Evolutionary conservation across 2,113 vertebrate genomes (phyloP), one percentile per base, ranked within the genome.

Genomic region (Chloropsis cyanopogon): DNA sequence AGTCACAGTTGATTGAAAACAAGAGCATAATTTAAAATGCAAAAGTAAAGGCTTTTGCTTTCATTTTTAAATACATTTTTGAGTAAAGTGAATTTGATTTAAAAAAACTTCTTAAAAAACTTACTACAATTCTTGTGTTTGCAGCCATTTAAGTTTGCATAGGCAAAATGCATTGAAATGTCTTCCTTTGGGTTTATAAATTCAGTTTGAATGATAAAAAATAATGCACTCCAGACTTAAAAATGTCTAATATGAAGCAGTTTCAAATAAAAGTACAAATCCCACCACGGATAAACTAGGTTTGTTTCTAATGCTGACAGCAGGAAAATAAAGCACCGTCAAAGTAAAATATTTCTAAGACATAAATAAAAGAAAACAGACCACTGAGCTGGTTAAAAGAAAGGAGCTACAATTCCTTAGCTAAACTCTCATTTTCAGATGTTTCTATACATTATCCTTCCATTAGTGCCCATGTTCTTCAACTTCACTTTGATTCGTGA

Each of bases 241-340:
- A 97, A 94, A 94, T 95, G 37, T 96, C 83, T 97, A 81, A 96
- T 92, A 95, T 76, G 81, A 94, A 97, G 69, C 80, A 92, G 80
- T 96, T 97, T 96, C 70, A 96, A 95, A 95, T 92, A 89, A 88
- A 97, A 96, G 39, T 82, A 91, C 42, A n/a, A 52, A 97, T 96
- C 31, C 9, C 59, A 84, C 82, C 77, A 86, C 64, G 73, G 68
- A 57, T 96, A 73, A 92, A 88, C 50, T 93, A 88, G 68, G 89
- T 96, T 94, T 94, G 19, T 88, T 79, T 97, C 78, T 94, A 76
- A 93, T 53, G 82, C 76, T 97, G 96, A 95, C 86, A 97, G 86
- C 37, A 87, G 61, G 68, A 80, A 95, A 96, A 96, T 44, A 76
- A 96, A 90, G 29, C 91, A 75, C 14, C 66, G 68, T 9, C 35